Percentiles rank a stretch among this genome's conserved stretches.
Conservation (phyloP, 2,888 invertebrate species). For the Resseliella maxima region DNA sequence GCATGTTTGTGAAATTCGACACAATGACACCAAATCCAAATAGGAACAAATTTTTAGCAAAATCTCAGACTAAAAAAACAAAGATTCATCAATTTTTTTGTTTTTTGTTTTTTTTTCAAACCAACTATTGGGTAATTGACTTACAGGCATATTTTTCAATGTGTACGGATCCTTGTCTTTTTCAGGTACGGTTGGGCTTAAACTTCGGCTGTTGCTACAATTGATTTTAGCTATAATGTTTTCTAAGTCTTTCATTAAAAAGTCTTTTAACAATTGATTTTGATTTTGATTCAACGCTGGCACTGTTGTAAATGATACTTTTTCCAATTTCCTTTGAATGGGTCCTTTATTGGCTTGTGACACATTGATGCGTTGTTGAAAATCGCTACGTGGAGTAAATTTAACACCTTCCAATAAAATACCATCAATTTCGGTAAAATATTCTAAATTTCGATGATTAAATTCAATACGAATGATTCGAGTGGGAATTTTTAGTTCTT, state of each 20-base stretch:
- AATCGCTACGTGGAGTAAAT: slow-evolving; percentile 61
- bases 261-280: slow-evolving; percentile 63
- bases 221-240: slow-evolving; percentile 63
- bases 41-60: slow-evolving; percentile 82
- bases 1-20: slow-evolving; percentile 81
- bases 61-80: slow-evolving; percentile 83
- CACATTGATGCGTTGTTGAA: slow-evolving; percentile 60
- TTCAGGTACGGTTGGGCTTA: slow-evolving; percentile 39
- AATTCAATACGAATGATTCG: slow-evolving; percentile 87
- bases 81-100: too few species aligned
- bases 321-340: slow-evolving; percentile 65
- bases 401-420: slow-evolving; percentile 79
- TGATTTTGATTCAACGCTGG: slow-evolving; percentile 60
- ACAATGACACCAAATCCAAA: slow-evolving; percentile 82
- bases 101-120: too few species aligned
- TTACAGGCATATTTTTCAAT: slow-evolving; percentile 67
- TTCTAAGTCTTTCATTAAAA: slow-evolving; percentile 65
- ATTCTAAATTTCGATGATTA: slow-evolving; percentile 81
- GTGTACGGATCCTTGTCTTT: slow-evolving; percentile 57
- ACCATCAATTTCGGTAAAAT: slow-evolving; percentile 90
- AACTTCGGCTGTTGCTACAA: slow-evolving; percentile 57
- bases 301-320: slow-evolving; percentile 65
- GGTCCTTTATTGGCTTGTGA: slow-evolving; percentile 61
- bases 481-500: slow-evolving; percentile 70
- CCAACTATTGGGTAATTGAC: slow-evolving; percentile 52